These are phyloP conservation scores for Notiomystis cincta DNA, from an alignment of 2,113 vertebrate species.

Conservation along the genomic window DNA sequence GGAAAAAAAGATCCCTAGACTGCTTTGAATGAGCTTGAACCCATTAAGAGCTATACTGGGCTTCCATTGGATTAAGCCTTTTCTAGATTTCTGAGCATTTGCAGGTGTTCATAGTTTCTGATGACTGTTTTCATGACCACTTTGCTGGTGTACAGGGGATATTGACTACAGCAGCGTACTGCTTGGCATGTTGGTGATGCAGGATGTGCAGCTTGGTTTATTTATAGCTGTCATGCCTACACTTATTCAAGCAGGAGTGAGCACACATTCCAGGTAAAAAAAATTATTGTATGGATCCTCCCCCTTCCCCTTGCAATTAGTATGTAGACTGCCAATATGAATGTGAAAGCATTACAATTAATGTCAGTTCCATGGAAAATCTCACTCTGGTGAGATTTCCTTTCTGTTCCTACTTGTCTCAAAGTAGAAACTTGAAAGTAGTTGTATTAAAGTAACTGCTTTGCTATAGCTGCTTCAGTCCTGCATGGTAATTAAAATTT, in stretches of 20 bases:
- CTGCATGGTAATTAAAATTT: background rate
- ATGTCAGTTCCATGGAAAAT: background rate
- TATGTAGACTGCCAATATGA: background rate
- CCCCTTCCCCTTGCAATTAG: background rate
- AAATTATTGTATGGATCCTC: background rate
- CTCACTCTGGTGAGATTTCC: background rate
- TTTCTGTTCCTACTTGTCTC: background rate
- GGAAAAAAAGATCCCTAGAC: background rate
- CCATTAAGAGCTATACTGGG: background rate
- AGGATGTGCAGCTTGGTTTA: conserved; percentile 94
- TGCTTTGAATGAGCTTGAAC: background rate
- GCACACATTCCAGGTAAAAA: conserved; percentile 78
- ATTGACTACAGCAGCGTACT: conserved; percentile 90
- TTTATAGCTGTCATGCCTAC: conserved; percentile 94
- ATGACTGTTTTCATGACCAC: background rate
- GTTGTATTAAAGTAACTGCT: background rate
- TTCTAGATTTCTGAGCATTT: background rate
- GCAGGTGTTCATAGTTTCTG: background rate
- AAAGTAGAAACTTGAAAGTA: background rate
- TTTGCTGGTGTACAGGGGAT: conserved; percentile 77
- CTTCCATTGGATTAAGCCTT: background rate
- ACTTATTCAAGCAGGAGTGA: conserved; percentile 85
- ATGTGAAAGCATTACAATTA: background rate
- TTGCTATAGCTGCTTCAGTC: background rate
- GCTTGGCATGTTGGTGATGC: conserved; percentile 93